Conservation (phyloP, 1,140 invertebrate genomes). For the Tetramorium parvispinum region DNA sequence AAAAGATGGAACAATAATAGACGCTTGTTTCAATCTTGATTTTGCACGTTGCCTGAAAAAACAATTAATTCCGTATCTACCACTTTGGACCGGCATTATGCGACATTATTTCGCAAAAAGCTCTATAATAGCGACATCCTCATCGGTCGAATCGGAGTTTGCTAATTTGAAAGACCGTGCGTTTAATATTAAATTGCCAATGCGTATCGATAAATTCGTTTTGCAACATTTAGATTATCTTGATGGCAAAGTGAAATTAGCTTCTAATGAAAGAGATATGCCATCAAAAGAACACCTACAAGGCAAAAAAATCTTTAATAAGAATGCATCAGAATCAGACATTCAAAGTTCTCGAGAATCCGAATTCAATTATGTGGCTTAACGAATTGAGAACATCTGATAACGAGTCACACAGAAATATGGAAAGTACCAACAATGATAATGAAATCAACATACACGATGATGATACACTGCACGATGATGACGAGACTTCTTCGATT, state of each 20-base stretch:
- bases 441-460: no score
- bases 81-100: conserved; percentile 39
- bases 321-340: no score
- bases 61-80: background rate
- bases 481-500: no score
- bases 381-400: no score
- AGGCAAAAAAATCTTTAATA: no score
- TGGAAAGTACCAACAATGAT: no score
- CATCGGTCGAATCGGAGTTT: conserved; percentile 17
- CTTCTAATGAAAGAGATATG: background rate
- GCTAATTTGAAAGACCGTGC: background rate
- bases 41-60: background rate
- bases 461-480: no score
- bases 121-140: conserved; percentile 4
- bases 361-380: no score
- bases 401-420: no score
- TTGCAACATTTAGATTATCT: conserved; percentile 15
- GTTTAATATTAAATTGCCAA: background rate
- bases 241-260: background rate
- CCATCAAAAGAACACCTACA: background rate
- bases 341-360: no score
- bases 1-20: background rate
- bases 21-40: conserved; percentile 16
- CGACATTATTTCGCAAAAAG: background rate
- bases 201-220: conserved; percentile 10